Evolutionary conservation across 2,888 invertebrate genomes (phyloP).

Genomic region (Drosophila limbata): DNA sequence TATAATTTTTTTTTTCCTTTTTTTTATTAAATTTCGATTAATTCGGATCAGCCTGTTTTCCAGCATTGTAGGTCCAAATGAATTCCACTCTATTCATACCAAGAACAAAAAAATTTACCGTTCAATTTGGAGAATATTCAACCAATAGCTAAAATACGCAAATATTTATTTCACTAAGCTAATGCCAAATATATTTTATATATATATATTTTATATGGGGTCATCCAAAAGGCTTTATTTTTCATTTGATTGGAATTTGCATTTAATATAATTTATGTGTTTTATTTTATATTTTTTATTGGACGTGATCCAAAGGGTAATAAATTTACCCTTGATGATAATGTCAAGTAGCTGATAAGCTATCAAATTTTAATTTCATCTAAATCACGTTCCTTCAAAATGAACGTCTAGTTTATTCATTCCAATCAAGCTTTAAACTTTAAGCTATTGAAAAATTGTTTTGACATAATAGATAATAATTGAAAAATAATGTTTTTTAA

Average conservation of each 20-base stretch:
- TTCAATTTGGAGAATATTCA: too few species aligned
- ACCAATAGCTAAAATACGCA: not conserved
- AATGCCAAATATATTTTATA: too few species aligned
- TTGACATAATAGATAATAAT: conserved; percentile 2
- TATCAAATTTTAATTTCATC: conserved; percentile 21
- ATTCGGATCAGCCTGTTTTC: too few species aligned
- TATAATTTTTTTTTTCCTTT: too few species aligned
- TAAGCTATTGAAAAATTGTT: conserved; percentile 2
- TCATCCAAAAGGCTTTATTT: not conserved
- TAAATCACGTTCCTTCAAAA: conserved; percentile 32
- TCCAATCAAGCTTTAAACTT: conserved; percentile 2
- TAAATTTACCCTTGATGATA: conserved; percentile 35
- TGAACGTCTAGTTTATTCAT: conserved; percentile 17
- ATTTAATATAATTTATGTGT: not conserved
- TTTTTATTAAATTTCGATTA: too few species aligned
- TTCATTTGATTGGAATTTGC: not conserved
- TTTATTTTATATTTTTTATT: conserved; percentile 1
- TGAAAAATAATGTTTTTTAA: not conserved
- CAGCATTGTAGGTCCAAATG: too few species aligned
- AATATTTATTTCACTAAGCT: not conserved
- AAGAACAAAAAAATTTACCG: too few species aligned
- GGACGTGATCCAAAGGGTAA: not conserved
- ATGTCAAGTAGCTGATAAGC: conserved; percentile 25
- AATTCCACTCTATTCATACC: too few species aligned
- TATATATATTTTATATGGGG: too few species aligned